phyloP scores from a whole-genome alignment of 2,113 vertebrate genomes.

The Rhinolophus sinicus region DNA sequence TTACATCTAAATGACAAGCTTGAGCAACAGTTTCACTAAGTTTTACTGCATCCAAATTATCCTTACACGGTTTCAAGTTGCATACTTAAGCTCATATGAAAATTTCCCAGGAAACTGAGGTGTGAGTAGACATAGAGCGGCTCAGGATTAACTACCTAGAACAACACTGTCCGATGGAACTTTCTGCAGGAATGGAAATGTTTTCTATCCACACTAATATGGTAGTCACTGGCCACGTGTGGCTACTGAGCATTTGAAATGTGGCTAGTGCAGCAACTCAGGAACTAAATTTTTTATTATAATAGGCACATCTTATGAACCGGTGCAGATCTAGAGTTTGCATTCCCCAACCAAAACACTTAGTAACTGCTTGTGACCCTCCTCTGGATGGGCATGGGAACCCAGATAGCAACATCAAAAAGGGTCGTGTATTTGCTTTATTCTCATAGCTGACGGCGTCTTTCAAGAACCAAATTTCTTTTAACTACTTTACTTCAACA shows the following conservation, averaged over 20 bases:
- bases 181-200: not conserved
- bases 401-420: not conserved
- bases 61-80: not conserved
- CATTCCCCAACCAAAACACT: not conserved
- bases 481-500: not conserved
- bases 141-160: not conserved
- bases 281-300: not conserved
- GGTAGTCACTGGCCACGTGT: not conserved
- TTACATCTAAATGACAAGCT: not conserved
- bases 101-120: not conserved
- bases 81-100: not conserved
- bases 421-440: not conserved
- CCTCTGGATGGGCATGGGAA: not conserved
- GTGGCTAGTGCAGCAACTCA: not conserved
- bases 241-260: not conserved
- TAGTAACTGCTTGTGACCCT: not conserved
- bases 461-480: slow-evolving; percentile 3
- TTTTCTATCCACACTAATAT: not conserved
- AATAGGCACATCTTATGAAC: not conserved
- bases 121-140: not conserved
- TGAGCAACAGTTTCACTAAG: not conserved
- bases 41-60: not conserved
- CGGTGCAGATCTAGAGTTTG: not conserved
- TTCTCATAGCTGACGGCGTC: not conserved
- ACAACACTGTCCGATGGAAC: not conserved